Base-by-base conservation (phyloP, 2,797 vertebrate genomes). In the Lophius americanus region DNA sequence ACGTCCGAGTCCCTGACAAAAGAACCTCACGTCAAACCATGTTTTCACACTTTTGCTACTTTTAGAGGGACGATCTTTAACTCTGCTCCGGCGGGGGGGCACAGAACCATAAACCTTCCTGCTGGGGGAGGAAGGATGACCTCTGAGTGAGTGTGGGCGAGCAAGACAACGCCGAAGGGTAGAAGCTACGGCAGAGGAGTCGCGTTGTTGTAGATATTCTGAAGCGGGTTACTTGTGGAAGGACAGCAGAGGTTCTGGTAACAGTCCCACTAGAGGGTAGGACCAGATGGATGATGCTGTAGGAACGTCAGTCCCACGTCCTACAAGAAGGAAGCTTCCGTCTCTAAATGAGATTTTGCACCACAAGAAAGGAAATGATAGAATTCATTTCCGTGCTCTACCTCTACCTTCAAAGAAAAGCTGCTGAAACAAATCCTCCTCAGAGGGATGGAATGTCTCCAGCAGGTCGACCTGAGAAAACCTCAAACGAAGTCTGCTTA, bases 81-180 rank as follows among this genome's bases (percentile, higher is more conserved):
- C 39, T 60, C 41, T 51, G 49, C 52, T 52, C 9, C 6, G 39
- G 39, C 68, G 33, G 60, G 12, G 53, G 23, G 52, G 39, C 10
- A 23, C 70, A 67, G 61, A 50, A 12, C 3, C 11, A 68, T 35
- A 51, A 50, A 54, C 74, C 71, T 46, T 43, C 63, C 51, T 58
- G 73, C 39, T 46, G 14, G 46, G 46, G 68, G 75, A 76, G 41
- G 33, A 56, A 14, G 7, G 4, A 14, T 6, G 46, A 76, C 73
- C 68, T 68, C 50, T 49, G 35, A 68, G 35, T 51, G 51, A 55
- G 51, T 0, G 73, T 77, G n/a, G 76, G 75, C 23, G 68, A 41
- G 2, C 36, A 7, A 51, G 13, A 41, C 33, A 37, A 38, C 58
- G 64, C 42, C 49, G 46, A 42, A 39, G 39, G 56, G 64, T 10